Conservation (phyloP, 2,888 invertebrate species). For the Drosophila sordidula region DNA sequence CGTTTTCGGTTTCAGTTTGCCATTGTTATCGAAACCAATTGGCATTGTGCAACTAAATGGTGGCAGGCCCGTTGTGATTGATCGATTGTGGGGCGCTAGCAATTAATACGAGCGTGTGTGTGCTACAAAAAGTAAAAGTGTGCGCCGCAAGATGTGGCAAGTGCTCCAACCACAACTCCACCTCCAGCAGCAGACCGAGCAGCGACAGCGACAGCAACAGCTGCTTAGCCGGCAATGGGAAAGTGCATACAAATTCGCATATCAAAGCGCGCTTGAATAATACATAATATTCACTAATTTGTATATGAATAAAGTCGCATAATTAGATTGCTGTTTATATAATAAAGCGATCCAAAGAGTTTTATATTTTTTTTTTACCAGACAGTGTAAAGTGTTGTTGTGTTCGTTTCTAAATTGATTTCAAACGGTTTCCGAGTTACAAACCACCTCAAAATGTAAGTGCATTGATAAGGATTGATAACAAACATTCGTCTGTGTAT, state of each 20-base stretch:
- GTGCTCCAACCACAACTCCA: conserved; percentile 23
- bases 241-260: conserved; percentile 53
- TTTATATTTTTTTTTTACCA: not conserved
- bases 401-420: conserved; percentile 1
- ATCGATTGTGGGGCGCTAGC: conserved; percentile 45
- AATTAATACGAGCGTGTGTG: conserved; percentile 42
- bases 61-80: conserved; percentile 53
- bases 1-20: conserved; percentile 16
- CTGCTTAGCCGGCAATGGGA: conserved; percentile 42
- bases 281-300: conserved; percentile 39
- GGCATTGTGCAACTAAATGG: conserved; percentile 58
- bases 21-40: conserved; percentile 67
- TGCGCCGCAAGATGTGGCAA: conserved; percentile 66
- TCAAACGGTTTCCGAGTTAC: not conserved
- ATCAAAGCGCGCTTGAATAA: conserved; percentile 35
- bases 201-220: not conserved
- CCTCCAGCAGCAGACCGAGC: not conserved
- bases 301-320: conserved; percentile 36
- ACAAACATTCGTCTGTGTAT: not conserved
- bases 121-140: conserved; percentile 64
- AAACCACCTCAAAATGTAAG: conserved; percentile 34
- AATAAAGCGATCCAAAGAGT: conserved; percentile 14
- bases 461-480: conserved; percentile 22
- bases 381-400: conserved; percentile 9
- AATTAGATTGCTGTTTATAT: conserved; percentile 23